Evolutionary conservation across 2,113 vertebrate genomes (phyloP).

Genomic region (Romanogobio albipinnatus): DNA sequence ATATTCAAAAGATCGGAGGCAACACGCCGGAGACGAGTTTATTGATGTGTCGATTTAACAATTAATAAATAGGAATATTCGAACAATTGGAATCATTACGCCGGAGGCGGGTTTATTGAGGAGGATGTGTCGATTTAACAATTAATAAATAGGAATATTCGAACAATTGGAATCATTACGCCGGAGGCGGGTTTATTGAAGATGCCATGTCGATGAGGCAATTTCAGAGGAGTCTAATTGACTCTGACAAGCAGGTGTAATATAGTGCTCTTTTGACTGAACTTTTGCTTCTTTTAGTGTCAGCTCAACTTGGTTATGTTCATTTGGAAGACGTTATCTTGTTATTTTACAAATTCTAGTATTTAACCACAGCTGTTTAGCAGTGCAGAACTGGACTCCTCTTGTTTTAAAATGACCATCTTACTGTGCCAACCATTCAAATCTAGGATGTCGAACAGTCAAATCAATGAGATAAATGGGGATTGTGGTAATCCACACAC

Average conservation of each 20-base stretch:
- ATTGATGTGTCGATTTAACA: too few species aligned
- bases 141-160: too few species aligned
- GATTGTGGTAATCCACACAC: constrained; percentile 61
- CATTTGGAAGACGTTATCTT: background rate
- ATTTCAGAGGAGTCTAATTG: too few species aligned
- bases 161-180: too few species aligned
- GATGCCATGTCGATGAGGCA: too few species aligned
- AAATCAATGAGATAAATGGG: constrained; percentile 58
- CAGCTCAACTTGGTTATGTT: background rate
- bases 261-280: background rate
- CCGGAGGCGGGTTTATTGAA: too few species aligned
- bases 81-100: too few species aligned
- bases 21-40: too few species aligned
- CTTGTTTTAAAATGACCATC: constrained; percentile 22
- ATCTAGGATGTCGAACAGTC: constrained; percentile 42
- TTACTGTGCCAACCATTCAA: constrained; percentile 12
- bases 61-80: too few species aligned
- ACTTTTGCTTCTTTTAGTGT: background rate
- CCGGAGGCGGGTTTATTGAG: too few species aligned
- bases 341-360: background rate
- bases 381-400: background rate
- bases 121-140: too few species aligned
- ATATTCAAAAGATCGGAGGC: too few species aligned
- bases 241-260: background rate
- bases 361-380: constrained; percentile 12